Percentiles rank a stretch among this genome's conserved stretches.
Evolutionary conservation across 2,797 vertebrate species (phyloP).

Genomic region (Rhinophrynus dorsalis): DNA sequence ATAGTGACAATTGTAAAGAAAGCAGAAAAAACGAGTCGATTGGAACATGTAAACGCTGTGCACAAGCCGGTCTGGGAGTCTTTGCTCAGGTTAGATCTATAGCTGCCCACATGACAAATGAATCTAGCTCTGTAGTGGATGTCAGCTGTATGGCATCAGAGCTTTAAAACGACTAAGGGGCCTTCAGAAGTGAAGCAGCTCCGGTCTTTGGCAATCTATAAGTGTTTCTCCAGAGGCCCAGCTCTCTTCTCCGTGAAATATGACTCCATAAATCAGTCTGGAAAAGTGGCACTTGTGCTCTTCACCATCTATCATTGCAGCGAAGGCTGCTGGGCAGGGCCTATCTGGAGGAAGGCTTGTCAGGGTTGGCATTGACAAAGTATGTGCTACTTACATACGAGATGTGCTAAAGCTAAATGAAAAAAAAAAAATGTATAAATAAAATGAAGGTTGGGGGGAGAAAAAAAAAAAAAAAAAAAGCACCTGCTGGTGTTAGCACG

Average conservation of each 20-base stretch:
- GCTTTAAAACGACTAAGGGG: conserved; percentile 72
- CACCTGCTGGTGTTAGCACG: conserved; percentile 73
- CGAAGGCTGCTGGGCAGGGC: conserved; percentile 59
- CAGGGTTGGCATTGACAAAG: conserved; percentile 67
- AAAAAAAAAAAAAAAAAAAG: conserved; percentile 44
- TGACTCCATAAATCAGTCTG: conserved; percentile 86
- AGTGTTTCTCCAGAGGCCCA: conserved; percentile 73
- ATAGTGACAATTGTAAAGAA: conserved; percentile 2
- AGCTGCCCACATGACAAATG: conserved; percentile 84
- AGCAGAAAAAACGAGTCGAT: not conserved
- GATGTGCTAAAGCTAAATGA: conserved; percentile 63
- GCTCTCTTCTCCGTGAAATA: conserved; percentile 76
- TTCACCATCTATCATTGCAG: conserved; percentile 72
- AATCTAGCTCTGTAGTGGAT: conserved; percentile 76
- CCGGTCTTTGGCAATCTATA: conserved; percentile 74
- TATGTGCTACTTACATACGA: conserved; percentile 72
- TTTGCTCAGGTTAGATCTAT: conserved; percentile 67
- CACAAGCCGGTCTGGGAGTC: conserved; percentile 12
- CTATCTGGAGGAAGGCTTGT: conserved; percentile 62
- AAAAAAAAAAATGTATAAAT: not conserved
- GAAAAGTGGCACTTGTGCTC: conserved; percentile 73
- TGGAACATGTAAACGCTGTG: conserved; percentile 15
- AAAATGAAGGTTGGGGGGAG: too few species aligned
- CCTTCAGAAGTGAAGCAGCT: conserved; percentile 76
- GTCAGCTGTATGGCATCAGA: conserved; percentile 82